Evolutionary conservation across 2,888 invertebrate genomes (phyloP).

Genomic region (Drosophila heteroneura): DNA sequence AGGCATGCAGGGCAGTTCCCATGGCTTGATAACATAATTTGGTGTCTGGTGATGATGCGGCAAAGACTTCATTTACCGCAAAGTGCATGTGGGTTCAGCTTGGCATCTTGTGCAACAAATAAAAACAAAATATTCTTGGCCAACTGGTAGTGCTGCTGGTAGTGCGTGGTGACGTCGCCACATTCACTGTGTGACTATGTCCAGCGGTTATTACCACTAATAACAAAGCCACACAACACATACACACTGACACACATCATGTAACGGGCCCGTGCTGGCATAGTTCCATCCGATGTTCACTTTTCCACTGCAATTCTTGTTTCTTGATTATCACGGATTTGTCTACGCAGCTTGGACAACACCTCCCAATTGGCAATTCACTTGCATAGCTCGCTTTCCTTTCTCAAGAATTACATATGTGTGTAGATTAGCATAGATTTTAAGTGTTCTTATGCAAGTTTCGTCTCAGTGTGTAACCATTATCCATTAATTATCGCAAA

Average conservation of each 20-base stretch:
- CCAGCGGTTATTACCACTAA: constrained; percentile 71
- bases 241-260: constrained; percentile 19
- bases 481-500: constrained; percentile 28
- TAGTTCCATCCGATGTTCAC: constrained; percentile 24
- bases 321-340: constrained; percentile 32
- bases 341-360: constrained; percentile 32
- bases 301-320: constrained; percentile 14
- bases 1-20: constrained; percentile 77
- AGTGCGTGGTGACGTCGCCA: constrained; percentile 19
- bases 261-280: constrained; percentile 53
- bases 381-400: background rate
- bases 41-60: constrained; percentile 46
- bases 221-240: constrained; percentile 64
- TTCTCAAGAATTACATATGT: constrained; percentile 11
- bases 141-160: constrained; percentile 31
- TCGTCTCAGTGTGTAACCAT: constrained; percentile 1
- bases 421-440: constrained; percentile 13
- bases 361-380: constrained; percentile 9
- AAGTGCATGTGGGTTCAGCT: constrained; percentile 78
- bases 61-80: constrained; percentile 73
- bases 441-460: constrained; percentile 5
- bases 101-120: constrained; percentile 48
- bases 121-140: constrained; percentile 24
- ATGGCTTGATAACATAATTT: constrained; percentile 80
- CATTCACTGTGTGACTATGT: constrained; percentile 39